These are phyloP conservation scores for Dryobota labecula DNA, from an alignment of 2,888 invertebrate species.

Conservation along the genomic window DNA sequence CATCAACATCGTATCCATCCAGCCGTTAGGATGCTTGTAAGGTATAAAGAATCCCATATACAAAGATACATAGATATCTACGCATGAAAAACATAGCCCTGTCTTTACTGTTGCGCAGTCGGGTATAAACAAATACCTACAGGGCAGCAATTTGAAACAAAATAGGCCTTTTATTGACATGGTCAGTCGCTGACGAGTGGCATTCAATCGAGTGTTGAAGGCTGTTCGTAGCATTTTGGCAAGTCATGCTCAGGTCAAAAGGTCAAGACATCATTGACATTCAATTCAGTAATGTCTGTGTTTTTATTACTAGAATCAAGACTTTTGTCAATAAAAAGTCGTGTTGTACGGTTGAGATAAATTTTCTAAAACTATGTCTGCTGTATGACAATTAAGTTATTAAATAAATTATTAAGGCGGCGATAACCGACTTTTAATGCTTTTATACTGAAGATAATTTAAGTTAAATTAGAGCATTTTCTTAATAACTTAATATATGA, in stretches of 20 bases:
- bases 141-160: no score
- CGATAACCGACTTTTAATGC: no score
- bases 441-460: no score
- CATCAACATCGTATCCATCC: no score
- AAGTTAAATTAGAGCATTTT: no score
- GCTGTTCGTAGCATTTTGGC: slow-evolving; percentile 3
- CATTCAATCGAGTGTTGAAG: slow-evolving; percentile 19
- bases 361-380: neutral
- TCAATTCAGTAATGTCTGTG: slow-evolving; percentile 10
- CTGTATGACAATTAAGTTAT: neutral
- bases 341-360: slow-evolving; percentile 1
- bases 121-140: neutral
- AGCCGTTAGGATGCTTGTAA: no score
- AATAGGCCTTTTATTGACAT: neutral
- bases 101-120: no score
- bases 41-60: no score
- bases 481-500: no score
- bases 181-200: neutral
- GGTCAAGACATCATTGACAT: slow-evolving; percentile 8
- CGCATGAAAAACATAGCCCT: no score
- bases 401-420: no score
- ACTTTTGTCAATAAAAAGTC: neutral
- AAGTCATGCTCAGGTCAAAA: slow-evolving; percentile 20
- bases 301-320: neutral
- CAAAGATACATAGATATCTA: no score